A percentile compares a stretch with the other conserved stretches of the same genome.
Conservation (phyloP, 2,797 vertebrate species). For the Falco biarmicus region DNA sequence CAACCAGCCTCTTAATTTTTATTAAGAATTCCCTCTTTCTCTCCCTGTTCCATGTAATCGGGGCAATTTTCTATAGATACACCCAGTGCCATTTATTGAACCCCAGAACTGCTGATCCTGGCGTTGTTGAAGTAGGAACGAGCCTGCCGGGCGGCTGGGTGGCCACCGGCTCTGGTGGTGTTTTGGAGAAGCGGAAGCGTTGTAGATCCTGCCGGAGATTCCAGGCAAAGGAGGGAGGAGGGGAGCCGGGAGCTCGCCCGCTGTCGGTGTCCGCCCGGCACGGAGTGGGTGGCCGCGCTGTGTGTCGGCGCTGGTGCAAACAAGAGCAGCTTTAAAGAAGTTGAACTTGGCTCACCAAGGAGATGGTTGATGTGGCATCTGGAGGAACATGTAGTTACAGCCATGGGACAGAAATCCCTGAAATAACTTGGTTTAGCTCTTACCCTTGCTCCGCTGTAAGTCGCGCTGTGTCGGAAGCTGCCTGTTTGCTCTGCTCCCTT, state of each 20-base stretch:
- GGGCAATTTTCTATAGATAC: not conserved
- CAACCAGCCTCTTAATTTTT: not conserved
- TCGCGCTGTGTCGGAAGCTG: not conserved
- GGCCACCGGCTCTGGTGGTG: rapidly evolving
- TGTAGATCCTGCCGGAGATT: not conserved
- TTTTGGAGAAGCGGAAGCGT: not conserved
- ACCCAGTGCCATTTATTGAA: rapidly evolving
- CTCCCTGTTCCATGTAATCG: rapidly evolving
- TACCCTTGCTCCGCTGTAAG: not conserved
- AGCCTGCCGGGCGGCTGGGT: not conserved
- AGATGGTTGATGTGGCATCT: not conserved
- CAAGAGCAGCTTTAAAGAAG: not conserved
- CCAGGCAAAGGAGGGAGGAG: too few relatives aligned
- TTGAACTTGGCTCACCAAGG: not conserved
- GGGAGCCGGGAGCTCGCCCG: not conserved
- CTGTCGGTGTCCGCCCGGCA: rapidly evolving
- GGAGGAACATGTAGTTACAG: not conserved
- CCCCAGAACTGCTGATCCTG: not conserved
- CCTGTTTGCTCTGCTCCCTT: not conserved
- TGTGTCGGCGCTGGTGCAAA: not conserved
- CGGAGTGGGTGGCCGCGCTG: rapidly evolving
- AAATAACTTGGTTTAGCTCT: not conserved
- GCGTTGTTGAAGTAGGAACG: rapidly evolving
- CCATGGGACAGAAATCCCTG: not conserved
- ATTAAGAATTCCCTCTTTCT: not conserved